Conservation (phyloP, 2,113 vertebrate species). For the Anhinga rufa region DNA sequence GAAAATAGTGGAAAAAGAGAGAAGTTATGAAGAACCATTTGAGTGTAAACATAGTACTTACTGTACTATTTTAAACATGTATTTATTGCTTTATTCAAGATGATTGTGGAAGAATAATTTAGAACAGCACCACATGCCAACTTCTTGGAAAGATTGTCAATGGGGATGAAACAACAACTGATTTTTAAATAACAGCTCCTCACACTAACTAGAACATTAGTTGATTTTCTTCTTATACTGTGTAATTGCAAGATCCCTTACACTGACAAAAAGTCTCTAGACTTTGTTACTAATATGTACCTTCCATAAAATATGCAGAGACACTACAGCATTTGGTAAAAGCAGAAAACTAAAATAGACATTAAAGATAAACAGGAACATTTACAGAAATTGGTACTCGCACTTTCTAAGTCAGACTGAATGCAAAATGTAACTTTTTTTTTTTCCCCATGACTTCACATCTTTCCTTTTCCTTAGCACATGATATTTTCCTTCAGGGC, state of each 20-base stretch:
- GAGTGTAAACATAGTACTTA: not conserved
- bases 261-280: not conserved
- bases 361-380: not conserved
- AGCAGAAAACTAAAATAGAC: not conserved
- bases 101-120: not conserved
- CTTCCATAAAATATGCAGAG: not conserved
- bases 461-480: not conserved
- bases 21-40: not conserved
- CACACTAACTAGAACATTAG: not conserved
- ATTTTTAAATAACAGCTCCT: not conserved
- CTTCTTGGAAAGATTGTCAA: not conserved
- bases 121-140: not conserved
- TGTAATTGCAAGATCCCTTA: not conserved
- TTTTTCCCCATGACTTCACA: not conserved
- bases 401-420: not conserved
- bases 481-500: not conserved
- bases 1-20: not conserved
- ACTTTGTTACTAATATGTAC: not conserved
- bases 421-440: not conserved
- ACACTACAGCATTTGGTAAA: not conserved
- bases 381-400: rapidly evolving
- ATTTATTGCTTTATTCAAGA: not conserved
- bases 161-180: not conserved
- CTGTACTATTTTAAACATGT: not conserved
- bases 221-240: not conserved